Base-by-base conservation (phyloP, 2,113 vertebrate species). In the Calonectris borealis region DNA sequence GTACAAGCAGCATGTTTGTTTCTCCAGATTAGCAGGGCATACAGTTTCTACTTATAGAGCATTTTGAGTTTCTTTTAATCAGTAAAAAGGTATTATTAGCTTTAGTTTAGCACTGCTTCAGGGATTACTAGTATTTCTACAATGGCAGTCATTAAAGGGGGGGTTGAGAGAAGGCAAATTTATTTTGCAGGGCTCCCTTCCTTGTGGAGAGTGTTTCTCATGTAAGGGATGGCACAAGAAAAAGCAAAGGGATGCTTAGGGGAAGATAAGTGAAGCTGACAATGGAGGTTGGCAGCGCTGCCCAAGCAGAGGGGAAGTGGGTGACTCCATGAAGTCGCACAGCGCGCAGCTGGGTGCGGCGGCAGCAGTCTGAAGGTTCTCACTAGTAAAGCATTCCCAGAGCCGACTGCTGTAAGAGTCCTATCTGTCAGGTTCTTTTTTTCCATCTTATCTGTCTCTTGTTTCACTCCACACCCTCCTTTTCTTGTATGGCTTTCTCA, bases 361-460 rank as follows among this genome's bases (percentile, higher is more conserved):
- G 0, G 52, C 68, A 54, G 60, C 58, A 73, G 22, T 6, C 2
- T 0, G 57, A 84, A 96, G 76, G 52, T 90, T 86, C 84, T 86
- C 5, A 3, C 2, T 16, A 64, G n/a, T 29, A 31, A 83, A 79
- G 72, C 19, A 58, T 65, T 79, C 65, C 65, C 88, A 83, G 42
- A 87, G 52, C 77, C 89, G 66, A 6, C 62, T 77, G n/a, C 66
- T 88, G 42, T 62, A 66, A 20, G 49, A 81, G 84, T 52, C 88
- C 96, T 93, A 93, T 87, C 87, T 75, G 48, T 40, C 83, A 72
- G 70, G 40, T 60, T 90, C 89, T 86, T 89, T 81, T 92, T 26
- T 57, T 48, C 40, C 77, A 91, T 82, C 86, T 95, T 95, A 93
- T 92, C 91, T 94, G 66, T 65, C 54, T 90, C 73, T 82, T 91